These are phyloP conservation scores for Telenomus remus DNA, from an alignment of 1,140 invertebrate species.

Conservation along the genomic window DNA sequence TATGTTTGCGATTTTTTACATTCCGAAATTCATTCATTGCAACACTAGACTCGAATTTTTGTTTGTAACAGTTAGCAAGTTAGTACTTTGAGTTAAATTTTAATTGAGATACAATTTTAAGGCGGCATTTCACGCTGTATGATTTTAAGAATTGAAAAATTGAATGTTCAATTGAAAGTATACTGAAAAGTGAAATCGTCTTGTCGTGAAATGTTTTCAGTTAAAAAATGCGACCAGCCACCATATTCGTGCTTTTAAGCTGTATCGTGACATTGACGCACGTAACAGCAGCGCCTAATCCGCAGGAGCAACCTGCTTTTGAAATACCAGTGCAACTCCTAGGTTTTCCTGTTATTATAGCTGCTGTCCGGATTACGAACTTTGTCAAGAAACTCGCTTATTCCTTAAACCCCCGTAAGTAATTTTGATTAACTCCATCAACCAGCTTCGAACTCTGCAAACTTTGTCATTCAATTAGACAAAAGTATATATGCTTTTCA, in stretches of 20 bases:
- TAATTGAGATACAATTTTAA: too few species aligned
- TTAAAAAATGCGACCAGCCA: constrained; percentile 31
- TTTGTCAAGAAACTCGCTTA: constrained; percentile 89
- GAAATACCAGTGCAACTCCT: constrained; percentile 87
- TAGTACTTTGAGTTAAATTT: too few species aligned
- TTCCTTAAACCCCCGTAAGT: constrained; percentile 87
- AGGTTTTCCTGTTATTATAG: constrained; percentile 88
- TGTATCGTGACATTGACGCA: constrained; percentile 63
- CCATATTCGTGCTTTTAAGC: constrained; percentile 46
- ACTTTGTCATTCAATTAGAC: constrained; percentile 28
- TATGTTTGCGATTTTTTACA: too few species aligned
- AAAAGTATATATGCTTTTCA: constrained; percentile 4
- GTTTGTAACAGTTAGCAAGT: too few species aligned
- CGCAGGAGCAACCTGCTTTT: constrained; percentile 80
- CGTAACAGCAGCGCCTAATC: constrained; percentile 64
- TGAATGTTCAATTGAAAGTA: too few species aligned
- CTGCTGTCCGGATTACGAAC: constrained; percentile 86
- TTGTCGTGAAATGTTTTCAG: constrained; percentile 12
- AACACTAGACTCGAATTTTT: too few species aligned
- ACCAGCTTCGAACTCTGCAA: constrained; percentile 29
- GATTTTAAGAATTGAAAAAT: too few species aligned
- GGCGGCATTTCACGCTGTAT: too few species aligned
- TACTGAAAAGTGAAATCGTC: background rate
- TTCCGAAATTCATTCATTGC: too few species aligned
- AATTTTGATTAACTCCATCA: constrained; percentile 43